phyloP scores from a whole-genome alignment of 2,888 invertebrate species.

The Junonia oenone region DNA sequence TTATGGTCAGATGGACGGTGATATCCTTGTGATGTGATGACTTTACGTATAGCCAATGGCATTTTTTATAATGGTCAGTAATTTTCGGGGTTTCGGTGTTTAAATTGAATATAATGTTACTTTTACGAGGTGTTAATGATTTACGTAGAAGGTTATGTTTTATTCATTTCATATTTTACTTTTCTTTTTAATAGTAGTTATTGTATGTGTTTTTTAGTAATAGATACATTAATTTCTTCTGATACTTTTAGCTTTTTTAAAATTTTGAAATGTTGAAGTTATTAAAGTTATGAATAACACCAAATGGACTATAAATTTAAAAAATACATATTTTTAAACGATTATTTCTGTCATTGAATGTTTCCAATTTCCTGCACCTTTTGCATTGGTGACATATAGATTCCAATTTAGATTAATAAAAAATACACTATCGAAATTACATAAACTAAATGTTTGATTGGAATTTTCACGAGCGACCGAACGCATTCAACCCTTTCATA shows the following conservation, averaged over 20 bases:
- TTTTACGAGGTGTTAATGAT: neutral
- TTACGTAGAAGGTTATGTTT: neutral
- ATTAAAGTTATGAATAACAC: no score
- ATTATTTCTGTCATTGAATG: no score
- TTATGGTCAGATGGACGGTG: slow-evolving; percentile 67
- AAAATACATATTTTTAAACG: no score
- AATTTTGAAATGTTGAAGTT: no score
- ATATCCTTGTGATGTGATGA: slow-evolving; percentile 63
- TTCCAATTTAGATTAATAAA: neutral
- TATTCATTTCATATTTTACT: neutral
- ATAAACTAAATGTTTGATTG: neutral
- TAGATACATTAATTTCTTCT: no score
- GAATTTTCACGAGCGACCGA: slow-evolving; percentile 2
- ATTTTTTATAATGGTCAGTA: slow-evolving; percentile 8
- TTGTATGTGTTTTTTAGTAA: no score
- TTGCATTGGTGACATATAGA: no score
- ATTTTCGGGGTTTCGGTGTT: slow-evolving; percentile 5
- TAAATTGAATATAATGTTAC: slow-evolving; percentile 4
- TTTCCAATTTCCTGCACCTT: no score
- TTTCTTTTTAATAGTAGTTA: neutral
- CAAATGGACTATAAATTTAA: no score
- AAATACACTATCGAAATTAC: neutral
- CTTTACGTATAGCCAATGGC: slow-evolving; percentile 9
- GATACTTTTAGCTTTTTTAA: no score
- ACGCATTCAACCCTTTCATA: slow-evolving; percentile 1